Conservation (phyloP, 2,797 vertebrate genomes). For the Miichthys miiuy region DNA sequence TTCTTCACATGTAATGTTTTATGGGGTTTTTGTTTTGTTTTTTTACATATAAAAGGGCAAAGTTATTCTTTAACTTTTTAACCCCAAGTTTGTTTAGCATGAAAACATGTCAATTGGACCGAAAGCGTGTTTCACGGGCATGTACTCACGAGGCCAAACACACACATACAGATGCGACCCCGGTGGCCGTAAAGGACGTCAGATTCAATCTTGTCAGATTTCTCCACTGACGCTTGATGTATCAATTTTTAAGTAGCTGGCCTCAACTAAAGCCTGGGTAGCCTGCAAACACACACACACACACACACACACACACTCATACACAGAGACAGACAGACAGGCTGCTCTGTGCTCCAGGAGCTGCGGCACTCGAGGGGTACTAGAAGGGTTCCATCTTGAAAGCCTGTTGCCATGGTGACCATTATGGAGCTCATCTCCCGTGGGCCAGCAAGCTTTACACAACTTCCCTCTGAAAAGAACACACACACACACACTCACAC, state of each 20-base stretch:
- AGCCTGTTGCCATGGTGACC: conserved; percentile 85
- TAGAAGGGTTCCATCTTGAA: conserved; percentile 83
- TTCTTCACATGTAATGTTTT: background rate
- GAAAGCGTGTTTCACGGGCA: conserved; percentile 61
- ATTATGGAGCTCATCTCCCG: conserved; percentile 81
- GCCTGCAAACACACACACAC: conserved; percentile 64
- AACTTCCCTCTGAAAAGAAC: conserved; percentile 70
- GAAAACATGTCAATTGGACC: conserved; percentile 49
- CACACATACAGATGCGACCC: conserved; percentile 61
- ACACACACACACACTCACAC: conserved; percentile 46
- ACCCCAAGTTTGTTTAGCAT: conserved; percentile 52
- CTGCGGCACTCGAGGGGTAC: conserved; percentile 76
- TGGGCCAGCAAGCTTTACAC: conserved; percentile 79
- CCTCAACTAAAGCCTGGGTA: conserved; percentile 65
- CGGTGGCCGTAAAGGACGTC: conserved; percentile 75
- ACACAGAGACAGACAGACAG: conserved; percentile 49
- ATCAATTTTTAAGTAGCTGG: conserved; percentile 86
- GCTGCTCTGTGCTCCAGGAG: conserved; percentile 72
- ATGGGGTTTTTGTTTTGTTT: too few relatives aligned
- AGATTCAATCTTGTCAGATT: conserved; percentile 82
- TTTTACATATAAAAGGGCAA: background rate
- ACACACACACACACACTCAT: conserved; percentile 40
- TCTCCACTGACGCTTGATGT: conserved; percentile 83
- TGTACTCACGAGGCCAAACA: conserved; percentile 61
- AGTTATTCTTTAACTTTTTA: conserved; percentile 6